phyloP scores from a whole-genome alignment of 2,113 vertebrate species.

The Hemicordylus capensis region DNA sequence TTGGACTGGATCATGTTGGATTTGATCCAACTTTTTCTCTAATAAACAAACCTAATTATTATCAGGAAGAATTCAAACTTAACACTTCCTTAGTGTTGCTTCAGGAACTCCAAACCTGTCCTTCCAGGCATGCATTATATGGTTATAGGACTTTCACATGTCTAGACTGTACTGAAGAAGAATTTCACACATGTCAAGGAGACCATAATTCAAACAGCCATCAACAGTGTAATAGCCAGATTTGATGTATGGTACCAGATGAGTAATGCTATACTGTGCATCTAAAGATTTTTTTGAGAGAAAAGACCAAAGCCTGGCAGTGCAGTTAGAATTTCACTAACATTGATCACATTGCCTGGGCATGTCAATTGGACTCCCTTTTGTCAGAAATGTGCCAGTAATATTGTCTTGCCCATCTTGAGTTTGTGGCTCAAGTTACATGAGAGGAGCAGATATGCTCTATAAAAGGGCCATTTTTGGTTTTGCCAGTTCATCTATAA shows the following conservation, averaged over 20 bases:
- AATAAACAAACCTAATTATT: too few species aligned
- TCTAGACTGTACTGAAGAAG: background rate
- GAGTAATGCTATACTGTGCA: slow-evolving; percentile 15
- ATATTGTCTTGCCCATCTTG: background rate
- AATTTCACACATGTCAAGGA: background rate
- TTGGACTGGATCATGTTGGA: too few species aligned
- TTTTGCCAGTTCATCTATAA: background rate
- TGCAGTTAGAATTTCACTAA: slow-evolving; percentile 11
- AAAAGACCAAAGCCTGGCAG: slow-evolving; percentile 3
- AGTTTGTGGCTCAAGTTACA: background rate
- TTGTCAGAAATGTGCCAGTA: background rate
- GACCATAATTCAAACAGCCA: slow-evolving; percentile 5
- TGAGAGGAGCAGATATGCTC: fast-evolving
- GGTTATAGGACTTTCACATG: background rate
- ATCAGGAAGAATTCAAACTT: slow-evolving; percentile 2
- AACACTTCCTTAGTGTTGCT: background rate
- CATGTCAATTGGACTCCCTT: slow-evolving; percentile 3
- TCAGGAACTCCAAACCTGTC: background rate
- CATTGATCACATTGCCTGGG: background rate
- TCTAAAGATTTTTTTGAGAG: slow-evolving; percentile 4
- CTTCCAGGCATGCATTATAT: background rate
- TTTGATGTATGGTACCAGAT: background rate
- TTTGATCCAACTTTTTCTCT: too few species aligned
- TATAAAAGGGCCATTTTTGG: background rate
- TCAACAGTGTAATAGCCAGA: slow-evolving; percentile 16